These are phyloP conservation scores for Cyaniris semiargus DNA, from an alignment of 2,888 invertebrate genomes.

Conservation along the genomic window DNA sequence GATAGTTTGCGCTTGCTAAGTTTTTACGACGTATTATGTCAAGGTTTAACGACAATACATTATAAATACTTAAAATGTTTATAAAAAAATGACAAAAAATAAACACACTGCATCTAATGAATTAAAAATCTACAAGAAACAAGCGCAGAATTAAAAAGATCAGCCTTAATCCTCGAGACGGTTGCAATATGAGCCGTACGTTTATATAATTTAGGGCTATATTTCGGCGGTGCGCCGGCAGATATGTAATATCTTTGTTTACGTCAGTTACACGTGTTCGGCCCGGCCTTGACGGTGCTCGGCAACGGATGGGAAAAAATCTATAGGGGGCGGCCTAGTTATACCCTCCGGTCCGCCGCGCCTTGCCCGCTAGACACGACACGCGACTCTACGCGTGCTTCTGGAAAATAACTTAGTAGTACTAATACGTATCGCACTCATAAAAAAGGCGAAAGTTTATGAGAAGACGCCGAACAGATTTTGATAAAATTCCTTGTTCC, in stretches of 20 bases:
- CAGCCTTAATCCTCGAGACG: background rate
- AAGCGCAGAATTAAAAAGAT: background rate
- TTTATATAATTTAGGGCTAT: background rate
- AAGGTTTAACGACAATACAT: no score
- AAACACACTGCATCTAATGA: no score
- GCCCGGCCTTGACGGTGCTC: slow-evolving; percentile 64
- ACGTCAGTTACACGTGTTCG: slow-evolving; percentile 56
- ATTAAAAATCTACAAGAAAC: background rate
- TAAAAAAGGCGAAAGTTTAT: no score
- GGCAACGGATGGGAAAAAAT: slow-evolving; percentile 66
- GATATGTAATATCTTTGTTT: background rate
- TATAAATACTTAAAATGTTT: no score
- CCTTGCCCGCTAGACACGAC: no score
- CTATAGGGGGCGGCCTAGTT: slow-evolving; percentile 61
- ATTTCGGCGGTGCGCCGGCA: background rate
- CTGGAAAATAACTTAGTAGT: no score
- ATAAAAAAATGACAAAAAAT: no score
- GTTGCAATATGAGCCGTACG: background rate
- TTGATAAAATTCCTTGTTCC: no score
- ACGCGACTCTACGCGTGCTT: background rate
- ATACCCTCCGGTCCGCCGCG: slow-evolving; percentile 17
- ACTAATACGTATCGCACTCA: no score
- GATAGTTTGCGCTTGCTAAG: no score
- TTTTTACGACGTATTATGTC: no score
- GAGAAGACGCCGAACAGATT: no score